Evolutionary conservation across 1,140 invertebrate species (phyloP).

Genomic region (Pachypeltis micranthus): DNA sequence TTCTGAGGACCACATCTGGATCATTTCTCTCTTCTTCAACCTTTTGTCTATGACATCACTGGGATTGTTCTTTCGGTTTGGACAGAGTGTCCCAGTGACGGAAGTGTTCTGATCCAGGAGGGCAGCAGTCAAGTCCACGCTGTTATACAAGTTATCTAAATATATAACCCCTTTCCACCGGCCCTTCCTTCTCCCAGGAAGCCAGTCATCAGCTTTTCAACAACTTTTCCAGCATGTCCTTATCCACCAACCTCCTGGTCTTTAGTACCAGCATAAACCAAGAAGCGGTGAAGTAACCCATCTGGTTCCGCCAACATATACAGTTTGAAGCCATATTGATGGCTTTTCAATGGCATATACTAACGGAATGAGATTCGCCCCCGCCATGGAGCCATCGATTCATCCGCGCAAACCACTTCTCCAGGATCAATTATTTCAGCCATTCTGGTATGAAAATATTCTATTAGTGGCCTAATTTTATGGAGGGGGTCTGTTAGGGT

Average conservation of each 20-base stretch:
- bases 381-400: conserved; percentile 33
- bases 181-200: conserved; percentile 23
- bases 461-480: conserved; percentile 1
- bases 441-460: conserved; percentile 7
- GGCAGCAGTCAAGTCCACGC: neutral
- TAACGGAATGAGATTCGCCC: conserved; percentile 33
- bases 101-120: conserved; percentile 21
- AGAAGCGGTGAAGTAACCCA: conserved; percentile 27
- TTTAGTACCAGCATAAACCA: conserved; percentile 28
- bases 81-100: conserved; percentile 21
- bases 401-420: conserved; percentile 32
- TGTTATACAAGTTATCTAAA: conserved; percentile 11
- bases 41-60: conserved; percentile 21
- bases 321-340: conserved; percentile 34
- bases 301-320: conserved; percentile 28
- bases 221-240: conserved; percentile 15
- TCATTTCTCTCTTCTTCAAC: conserved; percentile 23
- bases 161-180: too few species aligned
- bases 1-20: conserved; percentile 16
- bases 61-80: conserved; percentile 18
- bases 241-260: conserved; percentile 7
- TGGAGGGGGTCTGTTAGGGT: conserved; percentile 3
- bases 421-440: conserved; percentile 18
- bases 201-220: conserved; percentile 18
- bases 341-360: conserved; percentile 34